A percentile compares a stretch with the other conserved stretches of the same genome.
These are phyloP conservation scores for Crypturellus tataupa DNA, from an alignment of 2,797 vertebrate species.

Conservation along the genomic window DNA sequence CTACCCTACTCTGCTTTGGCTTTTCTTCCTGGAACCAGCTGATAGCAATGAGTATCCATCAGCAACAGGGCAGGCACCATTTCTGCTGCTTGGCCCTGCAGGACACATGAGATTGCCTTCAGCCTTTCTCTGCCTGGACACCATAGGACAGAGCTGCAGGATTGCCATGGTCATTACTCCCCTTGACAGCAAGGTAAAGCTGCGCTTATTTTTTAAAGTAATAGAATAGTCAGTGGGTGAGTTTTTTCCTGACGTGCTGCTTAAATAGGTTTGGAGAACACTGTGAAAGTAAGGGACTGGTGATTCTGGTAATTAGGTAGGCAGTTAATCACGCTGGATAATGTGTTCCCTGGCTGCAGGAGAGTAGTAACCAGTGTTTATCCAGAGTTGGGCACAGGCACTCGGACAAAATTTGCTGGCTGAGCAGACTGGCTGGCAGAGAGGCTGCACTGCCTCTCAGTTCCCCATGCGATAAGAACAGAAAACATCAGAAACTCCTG, in stretches of 20 bases:
- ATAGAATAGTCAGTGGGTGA: fast-evolving
- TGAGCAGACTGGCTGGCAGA: neutral
- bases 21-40: fast-evolving
- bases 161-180: neutral
- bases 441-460: neutral
- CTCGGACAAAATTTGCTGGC: fast-evolving
- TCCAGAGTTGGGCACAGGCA: neutral
- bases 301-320: neutral
- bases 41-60: neutral
- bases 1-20: neutral
- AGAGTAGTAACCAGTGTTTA: neutral
- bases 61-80: fast-evolving
- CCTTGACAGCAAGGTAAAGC: neutral
- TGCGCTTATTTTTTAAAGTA: neutral
- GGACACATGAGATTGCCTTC: neutral
- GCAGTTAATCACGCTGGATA: neutral
- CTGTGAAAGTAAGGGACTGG: neutral
- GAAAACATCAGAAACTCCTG: neutral
- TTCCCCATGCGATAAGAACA: neutral
- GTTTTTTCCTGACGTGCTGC: neutral
- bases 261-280: neutral
- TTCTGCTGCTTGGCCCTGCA: neutral
- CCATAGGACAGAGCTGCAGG: neutral
- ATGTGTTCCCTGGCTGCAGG: neutral
- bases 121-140: fast-evolving